phyloP scores from a whole-genome alignment of 2,888 invertebrate genomes.

The Leucania comma region DNA sequence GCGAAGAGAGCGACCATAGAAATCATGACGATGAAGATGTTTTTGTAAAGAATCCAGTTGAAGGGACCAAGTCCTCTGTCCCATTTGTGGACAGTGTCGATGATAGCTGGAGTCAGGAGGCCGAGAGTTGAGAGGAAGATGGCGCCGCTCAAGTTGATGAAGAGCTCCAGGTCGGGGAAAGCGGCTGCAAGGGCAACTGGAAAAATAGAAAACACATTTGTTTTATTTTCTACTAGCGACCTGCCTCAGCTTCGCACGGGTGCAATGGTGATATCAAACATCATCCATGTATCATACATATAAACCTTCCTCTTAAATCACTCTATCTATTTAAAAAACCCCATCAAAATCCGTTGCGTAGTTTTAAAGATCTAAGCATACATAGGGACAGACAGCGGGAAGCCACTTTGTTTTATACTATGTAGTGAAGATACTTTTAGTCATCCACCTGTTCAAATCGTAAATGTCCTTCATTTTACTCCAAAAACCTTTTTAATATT shows the following conservation, averaged over 20 bases:
- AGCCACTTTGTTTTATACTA: too few relatives aligned
- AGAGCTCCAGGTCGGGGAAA: slow-evolving; percentile 95
- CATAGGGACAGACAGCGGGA: too few relatives aligned
- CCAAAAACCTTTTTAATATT: background rate
- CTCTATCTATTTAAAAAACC: too few relatives aligned
- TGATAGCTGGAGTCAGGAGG: slow-evolving; percentile 93
- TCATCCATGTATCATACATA: too few relatives aligned
- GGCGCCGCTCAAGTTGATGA: slow-evolving; percentile 97
- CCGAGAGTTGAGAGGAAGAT: slow-evolving; percentile 94
- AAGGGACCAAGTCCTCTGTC: slow-evolving; percentile 91
- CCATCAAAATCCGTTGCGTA: too few relatives aligned
- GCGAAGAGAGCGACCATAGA: slow-evolving; percentile 83
- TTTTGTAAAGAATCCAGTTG: slow-evolving; percentile 93
- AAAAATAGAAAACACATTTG: slow-evolving; percentile 2
- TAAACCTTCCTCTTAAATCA: too few relatives aligned
- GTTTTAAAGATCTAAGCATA: too few relatives aligned
- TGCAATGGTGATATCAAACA: too few relatives aligned
- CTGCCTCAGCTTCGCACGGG: too few relatives aligned
- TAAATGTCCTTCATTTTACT: too few relatives aligned
- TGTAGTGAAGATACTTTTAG: background rate
- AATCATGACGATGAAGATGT: slow-evolving; percentile 86
- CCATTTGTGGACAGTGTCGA: slow-evolving; percentile 94
- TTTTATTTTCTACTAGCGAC: background rate
- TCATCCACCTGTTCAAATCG: background rate
- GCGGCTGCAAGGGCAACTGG: slow-evolving; percentile 94